A percentile compares a stretch with the other conserved stretches of the same genome.
Conservation (phyloP, 2,888 invertebrate species). For the Steinernema scapterisci region DNA sequence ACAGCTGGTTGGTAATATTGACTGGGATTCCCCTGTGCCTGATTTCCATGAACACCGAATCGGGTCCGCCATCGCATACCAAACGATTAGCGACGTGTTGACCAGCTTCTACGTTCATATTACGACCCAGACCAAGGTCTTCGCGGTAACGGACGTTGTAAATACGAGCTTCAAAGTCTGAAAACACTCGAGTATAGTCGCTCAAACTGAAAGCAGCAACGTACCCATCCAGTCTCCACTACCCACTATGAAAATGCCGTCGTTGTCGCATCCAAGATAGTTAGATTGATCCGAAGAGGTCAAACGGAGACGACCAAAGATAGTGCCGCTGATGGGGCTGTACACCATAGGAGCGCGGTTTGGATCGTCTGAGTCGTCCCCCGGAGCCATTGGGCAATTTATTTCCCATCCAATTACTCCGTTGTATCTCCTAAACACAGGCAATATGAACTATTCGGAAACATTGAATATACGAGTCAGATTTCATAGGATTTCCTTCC, state of each 20-base stretch:
- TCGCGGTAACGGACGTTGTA: conserved; percentile 63
- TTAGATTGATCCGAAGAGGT: conserved; percentile 40
- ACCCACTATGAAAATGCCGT: conserved; percentile 65
- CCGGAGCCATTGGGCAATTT: conserved; percentile 56
- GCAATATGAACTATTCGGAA: not conserved
- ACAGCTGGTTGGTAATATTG: conserved; percentile 62
- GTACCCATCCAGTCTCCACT: conserved; percentile 64
- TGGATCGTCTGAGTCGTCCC: conserved; percentile 43
- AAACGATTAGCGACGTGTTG: conserved; percentile 56
- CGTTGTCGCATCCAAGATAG: conserved; percentile 65
- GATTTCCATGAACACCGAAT: conserved; percentile 63
- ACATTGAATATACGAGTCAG: conserved; percentile 51
- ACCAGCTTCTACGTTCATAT: conserved; percentile 50
- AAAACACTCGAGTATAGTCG: no score
- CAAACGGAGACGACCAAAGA: conserved; percentile 57
- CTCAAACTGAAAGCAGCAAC: no score
- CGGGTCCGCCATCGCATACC: conserved; percentile 50
- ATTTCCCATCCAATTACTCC: conserved; percentile 66
- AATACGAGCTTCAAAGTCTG: conserved; percentile 62
- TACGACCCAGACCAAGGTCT: conserved; percentile 58
- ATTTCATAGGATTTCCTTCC: conserved; percentile 59
- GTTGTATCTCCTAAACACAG: conserved; percentile 54
- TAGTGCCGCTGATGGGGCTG: conserved; percentile 49
- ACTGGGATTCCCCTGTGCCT: conserved; percentile 63
- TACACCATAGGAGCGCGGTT: conserved; percentile 57